Evolutionary conservation across 2,888 invertebrate genomes (phyloP).

Genomic region (Stenolophus ochropezus): DNA sequence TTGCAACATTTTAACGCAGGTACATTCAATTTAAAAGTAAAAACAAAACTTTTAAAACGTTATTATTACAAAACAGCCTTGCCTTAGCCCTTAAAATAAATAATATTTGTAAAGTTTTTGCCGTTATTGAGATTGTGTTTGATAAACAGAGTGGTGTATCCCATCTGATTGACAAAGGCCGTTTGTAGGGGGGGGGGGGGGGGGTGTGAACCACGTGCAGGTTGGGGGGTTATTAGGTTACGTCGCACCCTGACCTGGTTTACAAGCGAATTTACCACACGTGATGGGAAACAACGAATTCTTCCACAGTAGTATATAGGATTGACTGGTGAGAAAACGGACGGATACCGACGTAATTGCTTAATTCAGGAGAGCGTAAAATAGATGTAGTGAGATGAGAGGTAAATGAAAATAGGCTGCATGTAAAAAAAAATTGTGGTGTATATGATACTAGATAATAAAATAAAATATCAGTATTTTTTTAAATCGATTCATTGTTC

Average conservation of each 20-base stretch:
- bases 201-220: not conserved
- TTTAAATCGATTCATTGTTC: no score
- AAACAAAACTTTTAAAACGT: no score
- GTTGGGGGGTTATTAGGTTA: slow-evolving; percentile 28
- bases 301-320: not conserved
- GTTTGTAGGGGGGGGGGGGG: not conserved
- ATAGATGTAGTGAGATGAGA: no score
- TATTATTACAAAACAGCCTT: not conserved
- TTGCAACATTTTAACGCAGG: not conserved
- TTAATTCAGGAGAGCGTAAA: not conserved
- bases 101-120: slow-evolving; percentile 8
- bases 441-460: no score
- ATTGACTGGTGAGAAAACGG: not conserved
- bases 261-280: slow-evolving; percentile 32
- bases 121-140: slow-evolving; percentile 5
- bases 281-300: slow-evolving; percentile 25
- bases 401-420: no score
- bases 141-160: not conserved
- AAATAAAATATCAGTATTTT: no score
- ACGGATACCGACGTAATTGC: not conserved
- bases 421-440: no score
- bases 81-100: not conserved
- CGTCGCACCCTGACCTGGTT: slow-evolving; percentile 29
- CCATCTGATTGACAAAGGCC: slow-evolving; percentile 20
- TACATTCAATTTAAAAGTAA: not conserved